These are phyloP conservation scores for Neria commutata DNA, from an alignment of 2,888 invertebrate species.

Conservation along the genomic window DNA sequence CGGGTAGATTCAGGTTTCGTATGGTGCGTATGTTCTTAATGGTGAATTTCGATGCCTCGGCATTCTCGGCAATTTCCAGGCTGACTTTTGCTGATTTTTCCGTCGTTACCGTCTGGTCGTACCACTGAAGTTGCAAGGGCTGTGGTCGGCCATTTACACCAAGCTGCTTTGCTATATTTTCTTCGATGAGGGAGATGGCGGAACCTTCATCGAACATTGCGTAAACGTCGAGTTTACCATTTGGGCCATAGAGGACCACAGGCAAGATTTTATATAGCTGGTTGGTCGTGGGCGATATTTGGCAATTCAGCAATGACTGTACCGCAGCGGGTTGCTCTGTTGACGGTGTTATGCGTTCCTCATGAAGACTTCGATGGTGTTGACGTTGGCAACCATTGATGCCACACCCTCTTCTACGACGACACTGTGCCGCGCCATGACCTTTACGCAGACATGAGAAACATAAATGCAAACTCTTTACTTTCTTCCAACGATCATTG, in stretches of 20 bases:
- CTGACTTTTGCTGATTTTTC: slow-evolving; percentile 9
- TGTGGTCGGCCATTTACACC: slow-evolving; percentile 21
- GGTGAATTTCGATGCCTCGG: not conserved
- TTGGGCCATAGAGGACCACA: slow-evolving; percentile 14
- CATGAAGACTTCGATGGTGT: slow-evolving; percentile 15
- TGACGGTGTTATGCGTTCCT: no score
- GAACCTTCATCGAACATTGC: slow-evolving; percentile 28
- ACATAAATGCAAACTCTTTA: slow-evolving; percentile 7
- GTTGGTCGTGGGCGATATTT: not conserved
- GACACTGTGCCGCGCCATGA: no score
- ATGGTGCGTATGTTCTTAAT: not conserved
- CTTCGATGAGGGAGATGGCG: slow-evolving; percentile 14
- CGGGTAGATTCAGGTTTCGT: not conserved
- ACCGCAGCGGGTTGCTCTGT: no score
- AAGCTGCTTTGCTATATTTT: slow-evolving; percentile 10
- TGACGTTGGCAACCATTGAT: slow-evolving; percentile 10
- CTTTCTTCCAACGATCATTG: slow-evolving; percentile 12
- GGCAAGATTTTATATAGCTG: slow-evolving; percentile 23
- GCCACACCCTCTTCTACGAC: no score
- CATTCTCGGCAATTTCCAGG: slow-evolving; percentile 14
- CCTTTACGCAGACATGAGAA: no score
- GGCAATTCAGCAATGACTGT: slow-evolving; percentile 4
- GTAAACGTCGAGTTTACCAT: slow-evolving; percentile 4
- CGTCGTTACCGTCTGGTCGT: slow-evolving; percentile 13
- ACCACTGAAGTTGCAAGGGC: slow-evolving; percentile 24